A percentile compares a stretch with the other conserved stretches of the same genome.
Conservation (phyloP, 1,140 invertebrate genomes). For the Drosophila equinoxialis region DNA sequence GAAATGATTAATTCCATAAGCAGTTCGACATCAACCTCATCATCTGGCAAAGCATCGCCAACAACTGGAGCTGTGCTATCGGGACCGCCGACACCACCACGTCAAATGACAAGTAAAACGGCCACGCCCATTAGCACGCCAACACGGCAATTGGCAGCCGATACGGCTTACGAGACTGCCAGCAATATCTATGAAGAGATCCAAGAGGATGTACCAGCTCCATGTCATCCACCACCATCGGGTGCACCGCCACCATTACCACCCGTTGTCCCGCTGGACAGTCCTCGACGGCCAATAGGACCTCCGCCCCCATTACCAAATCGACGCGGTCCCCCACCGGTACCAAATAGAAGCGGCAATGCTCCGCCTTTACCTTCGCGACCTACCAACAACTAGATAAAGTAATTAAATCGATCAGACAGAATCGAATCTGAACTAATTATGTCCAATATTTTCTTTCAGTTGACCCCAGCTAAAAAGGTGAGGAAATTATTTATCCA, state of each 20-base stretch:
- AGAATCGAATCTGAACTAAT: background rate
- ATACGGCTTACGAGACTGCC: slow-evolving; percentile 60
- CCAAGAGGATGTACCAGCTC: slow-evolving; percentile 70
- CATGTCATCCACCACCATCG: slow-evolving; percentile 67
- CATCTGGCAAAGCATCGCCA: slow-evolving; percentile 70
- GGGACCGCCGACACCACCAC: slow-evolving; percentile 73
- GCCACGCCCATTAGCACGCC: slow-evolving; percentile 69
- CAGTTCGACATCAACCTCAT: slow-evolving; percentile 55
- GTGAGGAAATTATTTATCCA: background rate
- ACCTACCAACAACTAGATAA: slow-evolving; percentile 70
- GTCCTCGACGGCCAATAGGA: slow-evolving; percentile 70
- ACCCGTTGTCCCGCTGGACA: slow-evolving; percentile 6
- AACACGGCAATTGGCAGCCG: slow-evolving; percentile 49
- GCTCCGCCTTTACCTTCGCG: slow-evolving; percentile 75
- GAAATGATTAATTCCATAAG: slow-evolving; percentile 51
- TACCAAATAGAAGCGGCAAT: slow-evolving; percentile 85
- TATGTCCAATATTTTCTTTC: background rate
- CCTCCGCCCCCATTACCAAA: slow-evolving; percentile 87
- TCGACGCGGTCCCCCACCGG: slow-evolving; percentile 85
- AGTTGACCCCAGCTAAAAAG: background rate
- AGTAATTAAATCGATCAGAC: background rate
- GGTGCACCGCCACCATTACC: slow-evolving; percentile 51
- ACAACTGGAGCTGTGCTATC: slow-evolving; percentile 42
- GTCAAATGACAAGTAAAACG: slow-evolving; percentile 70
- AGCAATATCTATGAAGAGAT: slow-evolving; percentile 78